Conservation (phyloP, 1,140 invertebrate species). For the Drosophila setifemur region DNA sequence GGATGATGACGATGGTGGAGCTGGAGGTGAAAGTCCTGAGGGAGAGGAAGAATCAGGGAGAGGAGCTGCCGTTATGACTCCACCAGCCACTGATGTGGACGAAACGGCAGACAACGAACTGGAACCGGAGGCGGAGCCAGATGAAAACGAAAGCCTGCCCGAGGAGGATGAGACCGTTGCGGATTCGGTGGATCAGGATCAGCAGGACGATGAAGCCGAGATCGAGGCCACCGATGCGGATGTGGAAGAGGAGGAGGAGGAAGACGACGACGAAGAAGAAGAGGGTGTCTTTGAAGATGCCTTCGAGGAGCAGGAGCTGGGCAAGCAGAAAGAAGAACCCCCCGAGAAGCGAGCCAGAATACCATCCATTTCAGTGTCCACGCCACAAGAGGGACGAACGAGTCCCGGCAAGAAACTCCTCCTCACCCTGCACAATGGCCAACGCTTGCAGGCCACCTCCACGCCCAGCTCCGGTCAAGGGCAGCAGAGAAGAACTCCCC, state of each 20-base stretch:
- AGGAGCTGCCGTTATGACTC: conserved; percentile 65
- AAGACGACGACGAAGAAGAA: conserved; percentile 45
- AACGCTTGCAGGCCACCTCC: conserved; percentile 53
- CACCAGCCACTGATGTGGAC: conserved; percentile 64
- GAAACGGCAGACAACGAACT: conserved; percentile 26
- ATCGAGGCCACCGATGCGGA: conserved; percentile 74
- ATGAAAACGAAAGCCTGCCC: conserved; percentile 44
- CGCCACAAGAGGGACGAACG: conserved; percentile 1
- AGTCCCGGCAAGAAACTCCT: conserved; percentile 45
- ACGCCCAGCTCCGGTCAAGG: conserved; percentile 52
- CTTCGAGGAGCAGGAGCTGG: conserved; percentile 29
- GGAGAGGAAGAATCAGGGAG: conserved; percentile 21
- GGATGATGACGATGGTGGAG: conserved; percentile 13
- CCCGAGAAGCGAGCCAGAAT: conserved; percentile 27
- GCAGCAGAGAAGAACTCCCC: conserved; percentile 53
- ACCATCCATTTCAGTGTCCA: conserved; percentile 15
- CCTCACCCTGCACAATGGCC: conserved; percentile 49
- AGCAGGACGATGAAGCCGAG: conserved; percentile 58
- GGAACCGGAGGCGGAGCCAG: conserved; percentile 19
- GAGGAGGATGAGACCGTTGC: conserved; percentile 64
- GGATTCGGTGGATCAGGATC: conserved; percentile 60
- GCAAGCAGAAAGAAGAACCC: conserved; percentile 11
- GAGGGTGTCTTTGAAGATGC: conserved; percentile 63
- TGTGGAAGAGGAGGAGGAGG: conserved; percentile 56
- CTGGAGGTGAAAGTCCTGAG: neutral